Base-by-base conservation (phyloP, 2,113 vertebrate species). In the Marcusenius ussheri region DNA sequence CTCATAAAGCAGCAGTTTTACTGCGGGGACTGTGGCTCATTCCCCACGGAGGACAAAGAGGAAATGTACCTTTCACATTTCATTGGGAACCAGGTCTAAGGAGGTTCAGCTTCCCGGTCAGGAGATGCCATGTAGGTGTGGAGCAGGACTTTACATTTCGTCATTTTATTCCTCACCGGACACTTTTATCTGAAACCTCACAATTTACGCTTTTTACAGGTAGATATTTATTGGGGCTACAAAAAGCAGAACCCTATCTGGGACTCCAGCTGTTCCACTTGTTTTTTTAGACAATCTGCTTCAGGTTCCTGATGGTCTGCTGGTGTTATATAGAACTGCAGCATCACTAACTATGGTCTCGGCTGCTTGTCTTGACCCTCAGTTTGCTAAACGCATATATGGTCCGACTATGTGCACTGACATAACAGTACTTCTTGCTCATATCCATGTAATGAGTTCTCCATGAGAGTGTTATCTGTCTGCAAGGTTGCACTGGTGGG, bases 261-360 rank as follows among this genome's bases (percentile, higher is more conserved):
- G n/a, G 62, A 66, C 10, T n/a, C 8, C 8, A 66, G 62, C 2
- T 66, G n/a, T 66, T 27, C 10, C 62, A 66, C n/a, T 66, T 77
- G 13, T 39, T 77, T 77, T 35, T 74, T 15, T 84, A 10, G 17
- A n/a, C 24, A 85, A 47, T 85, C 83, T 27, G 45, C 83, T 47
- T 47, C 83, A 13, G 10, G 6, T 47, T 85, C 3, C 50, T 17
- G 13, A 51, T 17, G 3, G 50, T 86, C 83, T 90, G 8, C 83
- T 90, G 89, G 83, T 87, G 42, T 58, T n/a, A n/a, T 24, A 39
- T 74, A 13, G 70, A 74, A 74, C 27, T 74, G 70, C 70, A 35
- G 3, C 66, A 10, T 74, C 66, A 35, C n/a, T 35, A 35, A 74
- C 3, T 35, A 13, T 74, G n/a, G 66, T 74, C 70, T 74, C 13